Evolutionary conservation across 2,113 vertebrate species (phyloP), one percentile per base, ranked within the genome.

Genomic region (Micromys minutus): DNA sequence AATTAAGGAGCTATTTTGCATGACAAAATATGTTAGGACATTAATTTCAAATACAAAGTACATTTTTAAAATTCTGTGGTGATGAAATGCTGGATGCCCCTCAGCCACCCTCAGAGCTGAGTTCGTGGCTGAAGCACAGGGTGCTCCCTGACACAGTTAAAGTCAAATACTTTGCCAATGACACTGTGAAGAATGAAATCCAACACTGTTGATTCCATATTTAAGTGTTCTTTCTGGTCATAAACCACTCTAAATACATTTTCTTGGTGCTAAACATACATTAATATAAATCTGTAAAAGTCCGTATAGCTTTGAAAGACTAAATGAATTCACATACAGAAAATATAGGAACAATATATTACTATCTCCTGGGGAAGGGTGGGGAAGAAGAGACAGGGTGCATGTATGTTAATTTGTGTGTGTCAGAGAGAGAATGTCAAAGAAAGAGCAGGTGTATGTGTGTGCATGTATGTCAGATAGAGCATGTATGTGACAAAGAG

Each of bases 271-370:
- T 87, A 85, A n/a, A 84, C 5, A 87, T 19, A 57, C 2, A 80
- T n/a, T 87, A 94, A 75, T 45, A 57, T 26, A 85, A 88, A 90
- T 29, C 24, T 71, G 22, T 24, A 79, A 24, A 95, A 76, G 16
- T 45, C 52, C 21, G 59, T 1, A 29, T 79, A 80, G 72, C 13
- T 90, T 67, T 93, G 21, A 97, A 96, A 90, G 15, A 55, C 76
- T 71, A 61, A 96, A 76, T 42, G 50, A 91, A 79, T 90, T 65
- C 9, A 65, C 19, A 96, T 16, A 92, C 16, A 74, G 77, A 95
- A 96, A 94, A 61, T 72, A 79, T 11, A 90, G n/a, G 16, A 91
- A 96, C 65, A 86, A 63, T 45, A 89, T 80, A 92, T 39, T 59
- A 61, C 21, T 57, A 36, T 26, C 24, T 83, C 5, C 36, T 34